Base-by-base conservation (phyloP, 2,888 invertebrate species). In the Lasioglossum marginatum region DNA sequence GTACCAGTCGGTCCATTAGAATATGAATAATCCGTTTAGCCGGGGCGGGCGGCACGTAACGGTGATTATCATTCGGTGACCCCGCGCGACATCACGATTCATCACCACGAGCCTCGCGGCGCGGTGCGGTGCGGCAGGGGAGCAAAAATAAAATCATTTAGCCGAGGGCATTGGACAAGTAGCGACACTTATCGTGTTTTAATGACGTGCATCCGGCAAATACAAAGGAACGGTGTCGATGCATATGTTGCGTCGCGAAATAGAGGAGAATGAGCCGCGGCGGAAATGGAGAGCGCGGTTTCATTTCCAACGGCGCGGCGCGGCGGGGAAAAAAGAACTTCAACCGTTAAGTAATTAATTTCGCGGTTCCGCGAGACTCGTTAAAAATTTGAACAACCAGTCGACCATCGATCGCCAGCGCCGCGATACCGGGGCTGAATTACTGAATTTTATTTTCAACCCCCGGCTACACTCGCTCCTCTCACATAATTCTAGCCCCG, bases 341-440 rank as follows among this genome's bases (percentile, higher is more conserved):
- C 79, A 79, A 66, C 70, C 83, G 79, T 79, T 79, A 82, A 88
- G 88, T 88, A 90, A 91, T 89, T 91, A 90, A 90, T 90, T 88
- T 87, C 79, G 76, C 80, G 70, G 74, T 83, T 74, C 78, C 66
- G 77, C 87, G 79, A 84, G 88, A 80, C 85, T 91, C 86, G 86
- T 91, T 89, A 89, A 89, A 88, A 91, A 81, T 84, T 87, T 85
- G 77, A 83, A 87, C 83, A 78, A 75, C 87, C 87, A 72, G 76
- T 83, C 82, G 77, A 73, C 79, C 81, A 83, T 87, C 87, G 87
- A 80, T 86, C 82, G 72, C 86, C 57, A 79, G n/a, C 79, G 34
- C 57, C 60, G 71, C 85, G 78, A 81, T 85, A 73, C 85, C 63
- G 43, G 52, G 45, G 57, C 40, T 63, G 73, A 85, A 81, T 86